These are phyloP conservation scores for Lamellibrachia columna DNA, from an alignment of 2,888 invertebrate species.

Conservation along the genomic window DNA sequence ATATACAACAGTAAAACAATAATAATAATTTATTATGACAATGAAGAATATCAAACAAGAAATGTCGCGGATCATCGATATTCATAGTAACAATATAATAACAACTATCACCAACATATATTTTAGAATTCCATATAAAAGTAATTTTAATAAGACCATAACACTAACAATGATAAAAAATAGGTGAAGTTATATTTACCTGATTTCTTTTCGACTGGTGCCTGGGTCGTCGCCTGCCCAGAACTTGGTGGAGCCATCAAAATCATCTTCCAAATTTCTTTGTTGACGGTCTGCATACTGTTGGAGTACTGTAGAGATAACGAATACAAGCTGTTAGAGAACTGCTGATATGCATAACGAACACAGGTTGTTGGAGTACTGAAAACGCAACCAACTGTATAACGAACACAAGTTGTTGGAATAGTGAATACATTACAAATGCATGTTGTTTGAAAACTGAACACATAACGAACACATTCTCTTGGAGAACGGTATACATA, in stretches of 20 bases:
- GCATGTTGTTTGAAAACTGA: not conserved
- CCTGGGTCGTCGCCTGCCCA: not conserved
- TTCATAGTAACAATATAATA: not conserved
- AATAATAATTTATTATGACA: too few species aligned
- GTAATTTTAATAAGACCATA: not conserved
- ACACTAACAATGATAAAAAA: not conserved
- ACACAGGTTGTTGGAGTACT: not conserved
- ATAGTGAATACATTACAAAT: not conserved
- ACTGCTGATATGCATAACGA: not conserved
- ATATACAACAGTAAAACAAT: too few species aligned
- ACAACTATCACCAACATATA: not conserved
- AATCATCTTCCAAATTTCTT: not conserved
- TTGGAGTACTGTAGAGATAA: not conserved
- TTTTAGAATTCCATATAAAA: not conserved
- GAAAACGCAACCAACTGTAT: not conserved
- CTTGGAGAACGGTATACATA: not conserved
- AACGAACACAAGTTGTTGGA: not conserved
- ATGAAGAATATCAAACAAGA: too few species aligned
- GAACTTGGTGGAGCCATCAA: not conserved
- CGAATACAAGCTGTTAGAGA: not conserved
- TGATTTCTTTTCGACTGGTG: not conserved
- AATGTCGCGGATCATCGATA: too few species aligned
- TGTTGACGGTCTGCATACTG: conserved; percentile 6
- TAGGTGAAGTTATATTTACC: not conserved
- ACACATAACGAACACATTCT: not conserved